Evolutionary conservation across 2,888 invertebrate genomes (phyloP), one percentile per base, ranked within the genome.

Genomic region (Drosophila meridionalis): DNA sequence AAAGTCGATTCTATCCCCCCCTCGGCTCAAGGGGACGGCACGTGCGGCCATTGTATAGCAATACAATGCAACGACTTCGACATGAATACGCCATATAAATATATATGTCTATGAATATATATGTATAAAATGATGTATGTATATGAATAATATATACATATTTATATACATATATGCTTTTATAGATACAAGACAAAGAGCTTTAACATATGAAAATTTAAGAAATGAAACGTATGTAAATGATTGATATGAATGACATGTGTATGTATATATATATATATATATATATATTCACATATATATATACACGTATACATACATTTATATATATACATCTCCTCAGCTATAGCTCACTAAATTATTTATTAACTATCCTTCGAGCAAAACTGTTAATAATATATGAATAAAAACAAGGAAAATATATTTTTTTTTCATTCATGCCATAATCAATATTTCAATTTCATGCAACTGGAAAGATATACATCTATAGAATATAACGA

Each of bases 61-160:
- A 26, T 63, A 78, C 69, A 78, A 78, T 80, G 69, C 65, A 66
- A 47, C 55, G 68, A 48, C 48, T 71, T 60, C 68, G 42, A 48
- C 68, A 78, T 55, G 70, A n/a, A 78, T 65, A 45, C 65, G 48
- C 62, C 62, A 77, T 53, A 66, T 52, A 36, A 14, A 43, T 0
- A n/a, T 9, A 28, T 36, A 56, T 67, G 34, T 42, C 34, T 12
- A 52, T 20, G 26, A 32, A 40, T 64, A n/a, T 26, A 34, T 40
- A n/a, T 47, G 20, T 20, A 20, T 20, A n/a, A n/a, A n/a, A n/a
- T n/a, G n/a, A n/a, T n/a, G n/a, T n/a, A n/a, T n/a, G n/a, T n/a
- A n/a, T n/a, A n/a, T n/a, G n/a, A n/a, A n/a, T n/a, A n/a, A 52
- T 36, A 12, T n/a, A 38, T 30, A 32, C 38, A 47, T 7, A 38